A percentile compares a stretch with the other conserved stretches of the same genome.
These are phyloP conservation scores for Hemithea aestivaria DNA, from an alignment of 2,888 invertebrate species.

Conservation along the genomic window DNA sequence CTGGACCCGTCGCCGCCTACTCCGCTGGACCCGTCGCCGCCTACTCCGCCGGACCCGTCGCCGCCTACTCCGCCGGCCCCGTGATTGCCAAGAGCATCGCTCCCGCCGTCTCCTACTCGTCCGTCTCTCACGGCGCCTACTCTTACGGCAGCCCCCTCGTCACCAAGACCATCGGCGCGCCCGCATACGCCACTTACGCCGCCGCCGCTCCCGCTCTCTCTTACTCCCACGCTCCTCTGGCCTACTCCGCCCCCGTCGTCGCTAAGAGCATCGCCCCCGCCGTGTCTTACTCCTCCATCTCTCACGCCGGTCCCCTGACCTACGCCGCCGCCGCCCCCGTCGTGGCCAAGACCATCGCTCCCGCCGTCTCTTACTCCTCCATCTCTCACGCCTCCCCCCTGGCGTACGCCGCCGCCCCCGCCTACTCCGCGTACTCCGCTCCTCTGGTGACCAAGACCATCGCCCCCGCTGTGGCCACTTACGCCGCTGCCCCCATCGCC, in stretches of 20 bases:
- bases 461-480: conserved; percentile 35
- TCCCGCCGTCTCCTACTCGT: conserved; percentile 43
- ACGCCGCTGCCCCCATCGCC: conserved; percentile 52
- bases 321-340: conserved; percentile 42
- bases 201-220: conserved; percentile 47
- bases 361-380: conserved; percentile 47
- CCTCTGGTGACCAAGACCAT: conserved; percentile 55
- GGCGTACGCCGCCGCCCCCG: conserved; percentile 42
- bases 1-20: conserved; percentile 68
- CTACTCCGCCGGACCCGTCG: conserved; percentile 33
- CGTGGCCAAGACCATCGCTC: conserved; percentile 48
- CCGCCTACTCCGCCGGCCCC: conserved; percentile 43
- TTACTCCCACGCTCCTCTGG: conserved; percentile 40
- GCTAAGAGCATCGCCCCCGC: conserved; percentile 48
- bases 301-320: conserved; percentile 47
- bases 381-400: conserved; percentile 53
- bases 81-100: conserved; percentile 46
- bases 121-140: conserved; percentile 25
- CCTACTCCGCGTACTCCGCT: conserved; percentile 47
- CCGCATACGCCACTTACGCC: conserved; percentile 32
- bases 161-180: conserved; percentile 20
- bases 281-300: conserved; percentile 52
- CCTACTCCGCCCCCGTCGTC: conserved; percentile 53
- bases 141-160: conserved; percentile 31
- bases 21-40: conserved; percentile 40